A percentile compares a stretch with the other conserved stretches of the same genome.
phyloP scores from a whole-genome alignment of 2,888 invertebrate species.

The Andrena praecox region DNA sequence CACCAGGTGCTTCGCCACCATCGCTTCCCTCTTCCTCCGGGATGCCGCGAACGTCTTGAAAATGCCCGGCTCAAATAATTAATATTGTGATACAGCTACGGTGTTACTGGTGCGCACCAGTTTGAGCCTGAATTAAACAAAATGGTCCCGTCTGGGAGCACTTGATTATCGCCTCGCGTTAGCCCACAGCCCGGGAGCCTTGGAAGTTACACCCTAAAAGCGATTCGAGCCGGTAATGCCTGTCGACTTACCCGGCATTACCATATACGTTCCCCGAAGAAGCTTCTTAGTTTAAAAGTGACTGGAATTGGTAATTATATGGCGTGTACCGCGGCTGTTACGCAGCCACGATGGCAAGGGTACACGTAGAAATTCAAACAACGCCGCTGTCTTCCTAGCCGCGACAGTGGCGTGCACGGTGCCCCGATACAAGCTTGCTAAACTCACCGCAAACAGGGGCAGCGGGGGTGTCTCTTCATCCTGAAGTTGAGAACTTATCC shows the following conservation, averaged over 20 bases:
- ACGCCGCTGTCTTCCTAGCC: conserved; percentile 19
- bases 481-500: conserved; percentile 77
- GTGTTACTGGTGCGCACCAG: no score
- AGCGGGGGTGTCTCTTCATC: conserved; percentile 61
- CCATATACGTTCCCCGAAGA: conserved; percentile 2
- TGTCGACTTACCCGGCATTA: neutral
- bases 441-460: conserved; percentile 68
- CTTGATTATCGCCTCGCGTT: conserved; percentile 1
- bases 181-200: neutral
- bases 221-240: conserved; percentile 4
- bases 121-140: neutral
- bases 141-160: neutral
- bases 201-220: conserved; percentile 12
- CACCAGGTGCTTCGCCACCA: neutral
- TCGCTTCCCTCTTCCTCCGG: neutral
- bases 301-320: conserved; percentile 4
- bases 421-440: conserved; percentile 73
- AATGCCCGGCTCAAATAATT: neutral
- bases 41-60: neutral
- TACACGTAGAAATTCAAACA: conserved; percentile 30
- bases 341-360: conserved; percentile 36
- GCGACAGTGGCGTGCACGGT: conserved; percentile 53
- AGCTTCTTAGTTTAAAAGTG: conserved; percentile 1
- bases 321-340: conserved; percentile 24
- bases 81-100: no score